Evolutionary conservation across 2,888 invertebrate species (phyloP).

Genomic region (Dusona sp.): DNA sequence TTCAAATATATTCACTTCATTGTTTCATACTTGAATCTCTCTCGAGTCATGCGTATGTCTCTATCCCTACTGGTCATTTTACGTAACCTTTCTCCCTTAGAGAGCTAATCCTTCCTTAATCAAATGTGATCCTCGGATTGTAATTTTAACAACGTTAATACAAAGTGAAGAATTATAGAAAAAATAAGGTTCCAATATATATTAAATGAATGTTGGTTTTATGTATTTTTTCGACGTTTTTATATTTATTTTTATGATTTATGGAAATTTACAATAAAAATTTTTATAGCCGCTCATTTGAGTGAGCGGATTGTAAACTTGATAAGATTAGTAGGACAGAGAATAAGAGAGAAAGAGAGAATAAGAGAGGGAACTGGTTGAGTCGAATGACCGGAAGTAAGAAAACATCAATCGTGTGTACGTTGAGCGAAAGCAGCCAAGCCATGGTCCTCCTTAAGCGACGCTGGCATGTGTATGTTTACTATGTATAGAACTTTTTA

Average conservation of each 20-base stretch:
- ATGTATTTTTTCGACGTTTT: neutral
- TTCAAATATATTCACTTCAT: too few species aligned
- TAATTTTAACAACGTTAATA: neutral
- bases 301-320: neutral
- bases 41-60: too few species aligned
- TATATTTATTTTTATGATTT: neutral
- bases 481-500: neutral
- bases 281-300: neutral
- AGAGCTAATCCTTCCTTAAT: too few species aligned
- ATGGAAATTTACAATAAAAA: neutral
- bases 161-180: neutral
- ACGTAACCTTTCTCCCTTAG: too few species aligned
- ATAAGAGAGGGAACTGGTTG: constrained; percentile 69
- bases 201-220: neutral
- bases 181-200: neutral
- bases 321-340: neutral
- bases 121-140: neutral
- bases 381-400: constrained; percentile 76
- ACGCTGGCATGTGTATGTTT: constrained; percentile 10
- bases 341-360: neutral
- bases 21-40: too few species aligned
- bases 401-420: constrained; percentile 33
- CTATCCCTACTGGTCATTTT: too few species aligned
- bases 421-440: constrained; percentile 74
- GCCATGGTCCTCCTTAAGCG: constrained; percentile 20